Conservation (phyloP, 2,888 invertebrate genomes). For the Tricholauxania praeusta region DNA sequence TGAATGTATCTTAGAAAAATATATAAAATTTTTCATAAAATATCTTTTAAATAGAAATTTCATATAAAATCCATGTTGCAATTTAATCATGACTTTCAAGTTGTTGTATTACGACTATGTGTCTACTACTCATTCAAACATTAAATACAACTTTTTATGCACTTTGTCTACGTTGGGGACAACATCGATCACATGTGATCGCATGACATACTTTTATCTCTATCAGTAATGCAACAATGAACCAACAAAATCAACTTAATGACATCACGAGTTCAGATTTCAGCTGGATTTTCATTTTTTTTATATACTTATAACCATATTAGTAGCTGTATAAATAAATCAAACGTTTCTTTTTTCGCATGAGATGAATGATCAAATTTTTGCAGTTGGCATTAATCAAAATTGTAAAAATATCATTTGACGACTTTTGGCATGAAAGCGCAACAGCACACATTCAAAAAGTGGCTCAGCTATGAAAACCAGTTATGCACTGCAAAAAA, state of each 20-base stretch:
- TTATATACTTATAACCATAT: not conserved
- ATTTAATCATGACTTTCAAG: too few relatives aligned
- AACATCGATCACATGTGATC: not conserved
- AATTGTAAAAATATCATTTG: slow-evolving; percentile 7
- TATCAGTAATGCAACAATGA: too few relatives aligned
- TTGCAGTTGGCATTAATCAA: not conserved
- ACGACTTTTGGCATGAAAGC: slow-evolving; percentile 13
- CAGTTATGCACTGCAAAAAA: too few relatives aligned
- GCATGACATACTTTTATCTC: slow-evolving; percentile 8
- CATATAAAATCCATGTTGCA: too few relatives aligned
- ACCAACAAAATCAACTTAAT: not conserved
- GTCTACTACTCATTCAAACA: too few relatives aligned
- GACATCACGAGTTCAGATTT: not conserved
- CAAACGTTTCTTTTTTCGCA: not conserved
- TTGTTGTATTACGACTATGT: too few relatives aligned
- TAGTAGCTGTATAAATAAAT: not conserved
- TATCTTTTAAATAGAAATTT: too few relatives aligned
- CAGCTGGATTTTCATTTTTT: not conserved
- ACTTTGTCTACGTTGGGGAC: not conserved
- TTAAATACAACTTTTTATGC: not conserved
- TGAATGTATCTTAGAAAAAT: not conserved
- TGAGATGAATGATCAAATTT: not conserved
- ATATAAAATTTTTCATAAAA: not conserved
- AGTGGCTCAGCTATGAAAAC: too few relatives aligned
- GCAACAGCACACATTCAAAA: not conserved